Conservation (phyloP, 53 echinoderm and acorn worm genomes). For the Stichopus horrens region DNA sequence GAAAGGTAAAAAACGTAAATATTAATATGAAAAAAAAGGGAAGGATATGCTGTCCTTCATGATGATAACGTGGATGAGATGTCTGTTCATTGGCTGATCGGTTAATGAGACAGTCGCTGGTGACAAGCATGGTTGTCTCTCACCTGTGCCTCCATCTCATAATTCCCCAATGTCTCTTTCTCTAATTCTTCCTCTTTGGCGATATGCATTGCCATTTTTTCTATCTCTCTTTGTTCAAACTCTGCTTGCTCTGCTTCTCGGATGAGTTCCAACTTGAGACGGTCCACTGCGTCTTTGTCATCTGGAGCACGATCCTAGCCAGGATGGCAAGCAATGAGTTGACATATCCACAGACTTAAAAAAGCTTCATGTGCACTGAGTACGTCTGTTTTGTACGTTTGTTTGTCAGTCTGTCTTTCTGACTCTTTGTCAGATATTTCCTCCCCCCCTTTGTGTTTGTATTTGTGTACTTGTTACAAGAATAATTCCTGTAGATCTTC, state of each 20-base stretch:
- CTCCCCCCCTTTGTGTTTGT: too few species aligned
- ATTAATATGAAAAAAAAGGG: too few species aligned
- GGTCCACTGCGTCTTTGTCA: constrained; percentile 6
- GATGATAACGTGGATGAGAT: too few species aligned
- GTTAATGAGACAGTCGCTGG: too few species aligned
- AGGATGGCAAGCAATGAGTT: constrained; percentile 1
- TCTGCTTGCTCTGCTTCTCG: not conserved
- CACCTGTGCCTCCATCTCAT: constrained; percentile 17
- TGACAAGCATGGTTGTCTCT: not conserved
- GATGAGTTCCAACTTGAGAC: constrained; percentile 6
- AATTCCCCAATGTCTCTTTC: not conserved
- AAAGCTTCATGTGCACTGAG: not conserved
- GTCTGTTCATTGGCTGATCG: too few species aligned
- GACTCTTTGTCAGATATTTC: too few species aligned
- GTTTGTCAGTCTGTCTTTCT: too few species aligned
- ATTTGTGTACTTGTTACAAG: too few species aligned
- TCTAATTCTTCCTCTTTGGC: constrained; percentile 23
- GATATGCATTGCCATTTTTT: constrained; percentile 1
- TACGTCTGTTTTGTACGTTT: too few species aligned
- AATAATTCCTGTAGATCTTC: too few species aligned
- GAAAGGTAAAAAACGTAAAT: too few species aligned
- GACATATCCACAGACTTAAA: not conserved
- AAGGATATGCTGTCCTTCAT: too few species aligned
- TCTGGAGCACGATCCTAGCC: not conserved
- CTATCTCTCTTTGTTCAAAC: constrained; percentile 15